Base-by-base conservation (phyloP, 2,888 invertebrate species). In the Orchestes rusci region DNA sequence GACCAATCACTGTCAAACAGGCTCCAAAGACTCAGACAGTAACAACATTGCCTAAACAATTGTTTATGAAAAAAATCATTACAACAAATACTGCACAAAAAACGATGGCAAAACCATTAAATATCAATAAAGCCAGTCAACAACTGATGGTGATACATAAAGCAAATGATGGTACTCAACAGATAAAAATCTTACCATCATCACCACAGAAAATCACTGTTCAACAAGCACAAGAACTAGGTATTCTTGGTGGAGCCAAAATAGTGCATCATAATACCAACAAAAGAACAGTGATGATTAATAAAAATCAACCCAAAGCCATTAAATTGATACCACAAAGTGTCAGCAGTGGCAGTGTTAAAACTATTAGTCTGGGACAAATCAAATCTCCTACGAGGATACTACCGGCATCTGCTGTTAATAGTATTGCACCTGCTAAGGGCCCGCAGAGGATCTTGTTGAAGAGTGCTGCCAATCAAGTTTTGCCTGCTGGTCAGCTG, bases 381-480 rank as follows among this genome's bases (percentile, higher is more conserved):
- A 45, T 79, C 5, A 83, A 84, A 66, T 79, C 84, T 10, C 81
- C 84, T 0, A 73, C 83, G 19, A 84, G 81, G 68, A 76, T 85
- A 53, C 68, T 82, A 49, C 80, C 84, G 8, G 78, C 79, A 4
- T 75, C 80, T 13, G 50, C 49, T 38, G 67, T 51, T 12, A 75
- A 77, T 5, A 74, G 79, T 13, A 63, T 65, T 57, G 48, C 50
- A 8, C 48, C 54, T 16, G 53, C 47, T 7, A 66, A 65, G 49
- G 69, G 63, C 47, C 65, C 71, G 0, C 76, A 76, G 50, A 73
- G 75, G 60, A 72, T 77, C 31, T 70, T 75, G 45, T 72, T 76
- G 40, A 70, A 75, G 54, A 69, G 61, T 20, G 58, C 59, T 31
- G 52, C 57, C 16, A 68, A 58, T 60, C 69, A 75, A 4, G 71